phyloP scores from a whole-genome alignment of 2,797 vertebrate species.

The Florisuga fusca region DNA sequence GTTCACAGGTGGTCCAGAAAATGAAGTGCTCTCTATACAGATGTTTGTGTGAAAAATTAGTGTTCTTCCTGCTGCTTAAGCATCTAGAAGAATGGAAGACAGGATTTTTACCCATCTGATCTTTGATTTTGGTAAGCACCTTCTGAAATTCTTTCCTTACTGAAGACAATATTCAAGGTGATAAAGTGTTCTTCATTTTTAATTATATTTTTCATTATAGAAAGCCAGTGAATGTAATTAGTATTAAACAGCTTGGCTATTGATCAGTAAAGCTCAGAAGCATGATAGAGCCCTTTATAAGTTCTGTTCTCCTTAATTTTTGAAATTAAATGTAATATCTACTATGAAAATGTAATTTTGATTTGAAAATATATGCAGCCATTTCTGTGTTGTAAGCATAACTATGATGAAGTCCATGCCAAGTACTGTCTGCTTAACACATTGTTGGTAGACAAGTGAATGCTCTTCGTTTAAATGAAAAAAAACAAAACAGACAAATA shows the following conservation, averaged over 20 bases:
- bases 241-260: background rate
- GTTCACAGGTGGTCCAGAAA: conserved; percentile 19
- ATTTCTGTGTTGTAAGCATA: background rate
- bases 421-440: background rate
- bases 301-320: background rate
- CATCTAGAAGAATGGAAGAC: conserved; percentile 10
- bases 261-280: background rate
- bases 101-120: background rate
- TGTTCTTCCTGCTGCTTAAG: conserved; percentile 1
- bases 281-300: background rate
- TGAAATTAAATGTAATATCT: background rate
- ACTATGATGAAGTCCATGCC: background rate
- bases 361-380: background rate
- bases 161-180: background rate
- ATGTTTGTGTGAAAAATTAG: conserved; percentile 19
- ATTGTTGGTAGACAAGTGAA: background rate
- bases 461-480: background rate
- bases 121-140: conserved; percentile 18
- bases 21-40: background rate
- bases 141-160: background rate
- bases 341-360: background rate
- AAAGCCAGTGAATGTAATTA: background rate
- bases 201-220: background rate
- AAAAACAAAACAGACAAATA: background rate
- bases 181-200: background rate